phyloP scores from a whole-genome alignment of 2,113 vertebrate genomes.

The Rhinolophus sinicus region DNA sequence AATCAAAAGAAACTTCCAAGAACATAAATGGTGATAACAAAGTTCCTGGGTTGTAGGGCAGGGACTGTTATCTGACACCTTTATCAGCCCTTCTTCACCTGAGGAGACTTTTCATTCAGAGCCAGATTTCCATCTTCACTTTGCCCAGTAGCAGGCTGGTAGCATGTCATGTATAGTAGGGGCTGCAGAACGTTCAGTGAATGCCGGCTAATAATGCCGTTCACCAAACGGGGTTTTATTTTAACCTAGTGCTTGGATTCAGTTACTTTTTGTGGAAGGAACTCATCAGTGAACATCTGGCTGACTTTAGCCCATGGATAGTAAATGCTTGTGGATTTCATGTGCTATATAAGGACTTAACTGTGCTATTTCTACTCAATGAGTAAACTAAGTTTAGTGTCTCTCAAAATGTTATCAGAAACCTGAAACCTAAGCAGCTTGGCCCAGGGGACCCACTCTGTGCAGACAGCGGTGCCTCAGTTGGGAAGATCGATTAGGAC shows the following conservation, averaged over 20 bases:
- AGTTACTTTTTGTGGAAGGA: not conserved
- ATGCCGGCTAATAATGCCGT: not conserved
- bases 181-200: not conserved
- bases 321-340: slow-evolving; percentile 10
- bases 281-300: not conserved
- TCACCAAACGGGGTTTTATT: not conserved
- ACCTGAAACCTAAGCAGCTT: not conserved
- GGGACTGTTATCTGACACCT: not conserved
- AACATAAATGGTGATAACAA: not conserved
- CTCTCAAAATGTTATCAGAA: not conserved
- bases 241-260: not conserved
- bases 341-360: not conserved
- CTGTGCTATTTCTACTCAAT: not conserved
- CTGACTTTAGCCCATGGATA: not conserved
- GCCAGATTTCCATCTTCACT: not conserved
- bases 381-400: not conserved
- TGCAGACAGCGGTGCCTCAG: not conserved
- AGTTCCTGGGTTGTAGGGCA: not conserved
- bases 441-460: not conserved
- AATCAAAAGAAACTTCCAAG: not conserved
- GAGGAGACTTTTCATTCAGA: not conserved
- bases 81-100: not conserved
- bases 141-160: not conserved
- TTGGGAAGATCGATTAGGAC: not conserved
- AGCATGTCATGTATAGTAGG: not conserved